A percentile compares a stretch with the other conserved stretches of the same genome.
phyloP scores from a whole-genome alignment of 2,113 vertebrate species.

The Campylomormyrus tamandua region DNA sequence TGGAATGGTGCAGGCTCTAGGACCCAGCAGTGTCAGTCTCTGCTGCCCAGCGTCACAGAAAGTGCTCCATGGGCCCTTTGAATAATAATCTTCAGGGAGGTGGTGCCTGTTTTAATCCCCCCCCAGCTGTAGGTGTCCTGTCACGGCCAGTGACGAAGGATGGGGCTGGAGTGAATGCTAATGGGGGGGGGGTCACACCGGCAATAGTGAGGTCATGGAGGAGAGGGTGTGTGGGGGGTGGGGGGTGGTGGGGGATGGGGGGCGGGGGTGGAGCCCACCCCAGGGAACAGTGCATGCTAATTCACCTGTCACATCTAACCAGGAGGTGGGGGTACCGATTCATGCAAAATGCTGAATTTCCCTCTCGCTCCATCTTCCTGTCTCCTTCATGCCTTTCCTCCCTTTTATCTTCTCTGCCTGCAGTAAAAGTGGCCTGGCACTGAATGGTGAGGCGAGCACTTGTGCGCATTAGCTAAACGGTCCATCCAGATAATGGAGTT shows the following conservation, averaged over 20 bases:
- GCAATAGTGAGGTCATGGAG: slow-evolving; percentile 40
- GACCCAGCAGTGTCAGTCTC: neutral
- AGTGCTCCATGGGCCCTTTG: neutral
- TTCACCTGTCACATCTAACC: slow-evolving; percentile 42
- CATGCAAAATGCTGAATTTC: neutral
- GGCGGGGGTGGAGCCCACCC: neutral
- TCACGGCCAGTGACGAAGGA: neutral
- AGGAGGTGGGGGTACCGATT: neutral
- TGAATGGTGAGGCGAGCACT: neutral
- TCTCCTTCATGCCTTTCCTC: neutral
- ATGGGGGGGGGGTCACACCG: slow-evolving; percentile 27
- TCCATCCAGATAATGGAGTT: neutral
- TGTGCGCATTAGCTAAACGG: neutral
- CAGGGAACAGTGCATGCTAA: slow-evolving; percentile 15
- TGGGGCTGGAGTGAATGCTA: slow-evolving; percentile 23
- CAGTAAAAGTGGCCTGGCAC: neutral
- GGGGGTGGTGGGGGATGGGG: neutral
- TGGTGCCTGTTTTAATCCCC: neutral
- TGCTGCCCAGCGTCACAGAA: neutral
- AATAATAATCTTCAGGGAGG: neutral
- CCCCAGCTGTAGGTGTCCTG: neutral
- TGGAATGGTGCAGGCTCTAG: neutral
- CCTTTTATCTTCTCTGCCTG: neutral
- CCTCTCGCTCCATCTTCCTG: neutral
- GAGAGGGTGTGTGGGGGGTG: slow-evolving; percentile 34